Base-by-base conservation (phyloP, 2,888 invertebrate species). In the Escarpia spicata region DNA sequence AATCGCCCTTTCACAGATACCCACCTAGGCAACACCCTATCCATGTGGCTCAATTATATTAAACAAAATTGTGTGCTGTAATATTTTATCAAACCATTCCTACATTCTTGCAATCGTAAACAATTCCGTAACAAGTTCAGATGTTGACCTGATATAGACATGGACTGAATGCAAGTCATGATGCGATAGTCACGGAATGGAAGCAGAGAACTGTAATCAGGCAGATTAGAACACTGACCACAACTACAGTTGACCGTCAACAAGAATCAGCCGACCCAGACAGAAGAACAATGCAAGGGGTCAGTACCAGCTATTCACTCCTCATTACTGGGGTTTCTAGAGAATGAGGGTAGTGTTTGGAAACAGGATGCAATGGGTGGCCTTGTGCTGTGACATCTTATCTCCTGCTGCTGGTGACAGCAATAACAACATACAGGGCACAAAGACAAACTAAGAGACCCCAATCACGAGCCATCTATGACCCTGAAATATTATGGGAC, bases 81-180 rank as follows among this genome's bases (percentile, higher is more conserved):
- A 75, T 75, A 3, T 75, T 75, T 75, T 75, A 75, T 75, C 75
- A 26, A 75, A 75, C 75, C 4, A 15, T 52, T 52, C 52, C 52
- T 52, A 75, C 75, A 75, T 75, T 75, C 75, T 26, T 26, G 75
- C 75, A 75, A 26, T 26, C 75, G 75, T 75, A 75, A 75, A 75
- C 75, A 75, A 75, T 75, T 75, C n/a, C 75, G n/a, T 75, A 75
- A 75, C 75, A 75, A 75, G 75, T 75, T 75, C 75, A 75, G 75
- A 75, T 75, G 75, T 26, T 26, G 75, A 75, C 75, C 75, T 75
- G 75, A 26, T 75, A 52, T 52, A 52, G 52, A 52, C 12, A 52
- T 52, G 9, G 52, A 52, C 9, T 52, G 52, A 52, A 52, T 52
- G 52, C 52, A 52, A 52, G 75, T 75, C 75, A 75, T 6, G 26